phyloP scores from a whole-genome alignment of 2,797 vertebrate species.

The Gymnothorax reevesii region DNA sequence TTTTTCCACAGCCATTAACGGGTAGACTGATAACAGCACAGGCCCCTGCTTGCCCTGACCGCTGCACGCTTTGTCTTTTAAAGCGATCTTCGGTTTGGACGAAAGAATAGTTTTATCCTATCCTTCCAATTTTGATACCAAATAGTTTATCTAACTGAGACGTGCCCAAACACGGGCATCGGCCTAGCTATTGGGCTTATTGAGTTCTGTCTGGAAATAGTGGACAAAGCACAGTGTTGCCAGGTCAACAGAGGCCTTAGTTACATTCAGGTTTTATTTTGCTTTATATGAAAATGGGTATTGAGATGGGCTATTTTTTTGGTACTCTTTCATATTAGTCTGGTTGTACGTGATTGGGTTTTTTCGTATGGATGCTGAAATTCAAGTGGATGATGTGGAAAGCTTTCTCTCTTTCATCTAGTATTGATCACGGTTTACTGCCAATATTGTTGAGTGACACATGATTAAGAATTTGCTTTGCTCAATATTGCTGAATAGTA shows the following conservation, averaged over 20 bases:
- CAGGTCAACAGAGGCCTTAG: not conserved
- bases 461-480: not conserved
- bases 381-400: no score
- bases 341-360: not conserved
- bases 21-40: not conserved
- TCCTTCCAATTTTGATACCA: not conserved
- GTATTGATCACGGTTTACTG: not conserved
- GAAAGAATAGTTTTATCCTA: not conserved
- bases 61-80: not conserved
- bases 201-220: not conserved
- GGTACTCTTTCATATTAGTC: not conserved
- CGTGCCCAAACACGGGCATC: not conserved
- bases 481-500: not conserved
- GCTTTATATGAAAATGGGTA: constrained; percentile 11
- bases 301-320: not conserved
- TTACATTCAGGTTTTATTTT: not conserved
- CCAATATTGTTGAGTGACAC: not conserved
- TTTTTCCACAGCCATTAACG: constrained; percentile 5
- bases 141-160: not conserved
- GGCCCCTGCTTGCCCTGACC: not conserved
- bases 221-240: not conserved
- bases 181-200: not conserved
- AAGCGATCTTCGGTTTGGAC: not conserved
- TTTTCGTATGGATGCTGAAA: not conserved
- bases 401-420: not conserved